These are phyloP conservation scores for Platyrinchus mystaceus DNA, from an alignment of 2,797 vertebrate genomes.

Conservation along the genomic window DNA sequence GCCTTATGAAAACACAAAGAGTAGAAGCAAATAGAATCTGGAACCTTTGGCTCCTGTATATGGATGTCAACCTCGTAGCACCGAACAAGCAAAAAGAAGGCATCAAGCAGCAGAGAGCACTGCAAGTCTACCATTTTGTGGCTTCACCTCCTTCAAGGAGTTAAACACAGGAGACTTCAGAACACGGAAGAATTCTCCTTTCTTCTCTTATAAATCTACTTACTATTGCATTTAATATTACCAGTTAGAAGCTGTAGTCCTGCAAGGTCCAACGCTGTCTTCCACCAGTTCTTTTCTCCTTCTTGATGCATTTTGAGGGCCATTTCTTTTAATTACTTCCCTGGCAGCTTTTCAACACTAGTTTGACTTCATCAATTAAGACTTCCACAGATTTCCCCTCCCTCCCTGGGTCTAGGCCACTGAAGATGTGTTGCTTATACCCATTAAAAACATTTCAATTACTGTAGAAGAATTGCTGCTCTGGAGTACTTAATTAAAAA, in stretches of 20 bases:
- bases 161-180: neutral
- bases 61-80: no score
- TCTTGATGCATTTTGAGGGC: neutral
- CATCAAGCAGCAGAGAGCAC: neutral
- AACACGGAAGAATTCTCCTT: neutral
- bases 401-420: neutral
- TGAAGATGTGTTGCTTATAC: neutral
- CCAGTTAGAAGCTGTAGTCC: neutral
- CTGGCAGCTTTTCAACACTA: neutral
- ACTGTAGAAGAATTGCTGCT: conserved; percentile 16
- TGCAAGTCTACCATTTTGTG: neutral
- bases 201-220: neutral
- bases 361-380: conserved; percentile 10
- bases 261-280: neutral
- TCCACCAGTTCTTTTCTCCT: neutral
- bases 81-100: neutral
- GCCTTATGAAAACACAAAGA: neutral
- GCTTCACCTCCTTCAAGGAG: neutral
- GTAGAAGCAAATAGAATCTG: neutral
- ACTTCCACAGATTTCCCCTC: neutral
- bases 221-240: neutral
- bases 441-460: conserved; percentile 44
- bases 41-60: neutral
- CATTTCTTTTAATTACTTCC: conserved; percentile 10
- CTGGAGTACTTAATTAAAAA: conserved; percentile 23